These are phyloP conservation scores for Heliconius hermathena DNA, from an alignment of 1,140 invertebrate genomes.

Conservation along the genomic window DNA sequence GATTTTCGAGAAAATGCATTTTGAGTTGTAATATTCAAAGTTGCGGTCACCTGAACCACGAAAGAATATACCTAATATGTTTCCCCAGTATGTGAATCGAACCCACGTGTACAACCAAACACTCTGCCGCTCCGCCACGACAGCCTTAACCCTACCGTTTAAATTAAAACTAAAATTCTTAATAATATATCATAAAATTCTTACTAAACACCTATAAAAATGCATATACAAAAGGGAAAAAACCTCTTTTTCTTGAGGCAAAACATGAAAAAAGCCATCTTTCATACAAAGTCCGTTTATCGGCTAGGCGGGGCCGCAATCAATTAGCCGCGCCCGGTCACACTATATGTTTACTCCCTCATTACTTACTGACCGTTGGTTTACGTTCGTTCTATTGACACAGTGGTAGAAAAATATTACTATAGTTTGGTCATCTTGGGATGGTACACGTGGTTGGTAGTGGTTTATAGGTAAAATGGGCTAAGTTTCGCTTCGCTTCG, in stretches of 20 bases:
- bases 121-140: too few relatives aligned
- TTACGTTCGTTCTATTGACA: constrained; percentile 52
- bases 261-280: constrained; percentile 23
- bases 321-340: constrained; percentile 60
- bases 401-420: constrained; percentile 36
- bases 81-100: too few relatives aligned
- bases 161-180: too few relatives aligned
- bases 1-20: too few relatives aligned
- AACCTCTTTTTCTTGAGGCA: neutral
- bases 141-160: too few relatives aligned
- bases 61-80: too few relatives aligned
- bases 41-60: too few relatives aligned
- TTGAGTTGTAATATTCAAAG: too few relatives aligned
- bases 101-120: too few relatives aligned
- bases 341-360: constrained; percentile 60
- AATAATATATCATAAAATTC: too few relatives aligned
- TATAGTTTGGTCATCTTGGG: constrained; percentile 20
- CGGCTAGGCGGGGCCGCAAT: constrained; percentile 55
- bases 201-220: neutral
- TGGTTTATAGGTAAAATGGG: neutral
- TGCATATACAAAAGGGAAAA: neutral
- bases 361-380: constrained; percentile 58
- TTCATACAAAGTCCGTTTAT: constrained; percentile 45
- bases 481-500: neutral
- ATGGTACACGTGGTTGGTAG: neutral